Base-by-base conservation (phyloP, 2,888 invertebrate genomes). In the Eupithecia tripunctaria region DNA sequence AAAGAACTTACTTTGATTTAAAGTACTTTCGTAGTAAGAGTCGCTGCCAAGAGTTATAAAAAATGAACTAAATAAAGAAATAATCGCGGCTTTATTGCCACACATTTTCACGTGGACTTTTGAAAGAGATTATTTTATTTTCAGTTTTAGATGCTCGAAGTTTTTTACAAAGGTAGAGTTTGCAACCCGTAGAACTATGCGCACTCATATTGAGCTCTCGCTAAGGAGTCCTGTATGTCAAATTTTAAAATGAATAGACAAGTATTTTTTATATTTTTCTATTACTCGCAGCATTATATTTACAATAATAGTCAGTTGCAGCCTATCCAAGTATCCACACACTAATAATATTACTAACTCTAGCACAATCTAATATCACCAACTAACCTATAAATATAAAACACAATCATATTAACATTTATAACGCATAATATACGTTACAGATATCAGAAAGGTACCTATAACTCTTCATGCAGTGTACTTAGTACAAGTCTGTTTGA, bases 401-500 rank as follows among this genome's bases (percentile, higher is more conserved):
- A 64, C 21, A 38, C 32, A 32, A 38, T 38, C 64, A 25, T 74
- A 79, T 77, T 74, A 70, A 71, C 80, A 78, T 82, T 79, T 71
- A 80, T 80, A 79, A 80, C 73, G 76, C 77, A 82, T 80, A 79
- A 78, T 75, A 71, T 77, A 79, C 80, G 79, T 36, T 78, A 78
- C 80, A 80, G 77, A 83, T 82, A 84, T 85, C 81, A 83, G 80
- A 80, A 84, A 78, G n/a, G 82, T 81, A 84, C 81, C n/a, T 84
- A 89, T 86, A 87, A 86, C 82, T 86, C 86, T 82, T 84, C 82
- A 84, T 84, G 85, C 80, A 80, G 76, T 79, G 85, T 84, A 85
- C 89, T 93, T 89, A 88, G 88, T 92, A 81, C 82, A 79, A 88
- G 92, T 91, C 93, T 81, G 81, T 75, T 81, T 73, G 78, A 82